phyloP scores from a whole-genome alignment of 2,113 vertebrate genomes.

The Edolisoma coerulescens region DNA sequence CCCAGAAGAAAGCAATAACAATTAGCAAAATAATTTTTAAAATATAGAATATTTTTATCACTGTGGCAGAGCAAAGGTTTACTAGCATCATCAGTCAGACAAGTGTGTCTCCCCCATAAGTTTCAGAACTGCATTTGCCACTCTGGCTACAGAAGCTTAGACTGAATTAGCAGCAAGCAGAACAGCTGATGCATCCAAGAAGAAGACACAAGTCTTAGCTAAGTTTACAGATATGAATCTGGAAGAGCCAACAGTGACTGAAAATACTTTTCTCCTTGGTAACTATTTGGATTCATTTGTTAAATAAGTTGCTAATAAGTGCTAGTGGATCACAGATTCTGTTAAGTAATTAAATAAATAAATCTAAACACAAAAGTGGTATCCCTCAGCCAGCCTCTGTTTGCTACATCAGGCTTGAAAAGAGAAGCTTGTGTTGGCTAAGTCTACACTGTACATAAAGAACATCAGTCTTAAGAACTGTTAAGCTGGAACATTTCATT shows the following conservation, averaged over 20 bases:
- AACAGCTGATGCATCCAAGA: neutral
- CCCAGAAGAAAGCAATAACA: neutral
- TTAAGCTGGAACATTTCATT: conserved; percentile 42
- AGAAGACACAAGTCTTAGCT: neutral
- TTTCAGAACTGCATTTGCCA: neutral
- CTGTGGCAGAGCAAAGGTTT: neutral
- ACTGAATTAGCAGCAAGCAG: neutral
- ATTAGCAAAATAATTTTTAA: neutral
- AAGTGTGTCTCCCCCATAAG: neutral
- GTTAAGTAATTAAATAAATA: neutral
- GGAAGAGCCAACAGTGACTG: neutral
- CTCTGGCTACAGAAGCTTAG: neutral
- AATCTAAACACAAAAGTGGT: neutral
- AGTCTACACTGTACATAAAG: neutral
- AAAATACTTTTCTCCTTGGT: neutral
- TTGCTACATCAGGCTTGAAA: neutral
- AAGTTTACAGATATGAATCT: neutral
- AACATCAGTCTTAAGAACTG: neutral
- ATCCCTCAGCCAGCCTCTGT: neutral
- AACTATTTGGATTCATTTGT: neutral
- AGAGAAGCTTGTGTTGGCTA: neutral
- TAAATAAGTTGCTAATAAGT: neutral
- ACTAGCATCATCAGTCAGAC: neutral
- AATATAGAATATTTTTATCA: neutral
- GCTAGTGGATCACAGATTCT: neutral